Evolutionary conservation across 2,888 invertebrate species (phyloP).

Genomic region (Petrolisthes manimaculis): DNA sequence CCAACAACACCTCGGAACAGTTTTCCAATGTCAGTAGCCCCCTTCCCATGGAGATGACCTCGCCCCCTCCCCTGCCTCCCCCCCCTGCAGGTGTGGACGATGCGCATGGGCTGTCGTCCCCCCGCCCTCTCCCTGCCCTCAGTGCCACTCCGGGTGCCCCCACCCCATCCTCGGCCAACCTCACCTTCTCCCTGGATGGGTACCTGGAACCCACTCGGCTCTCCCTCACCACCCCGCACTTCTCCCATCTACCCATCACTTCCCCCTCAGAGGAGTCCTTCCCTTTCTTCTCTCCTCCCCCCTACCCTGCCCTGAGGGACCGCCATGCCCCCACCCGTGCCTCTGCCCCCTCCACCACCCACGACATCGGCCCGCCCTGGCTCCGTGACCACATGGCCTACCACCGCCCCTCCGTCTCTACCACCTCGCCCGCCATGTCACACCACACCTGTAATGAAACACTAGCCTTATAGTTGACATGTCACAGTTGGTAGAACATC

Average conservation of each 20-base stretch:
- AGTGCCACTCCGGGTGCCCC: slow-evolving; percentile 73
- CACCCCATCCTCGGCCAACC: slow-evolving; percentile 86
- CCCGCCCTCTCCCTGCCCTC: slow-evolving; percentile 55
- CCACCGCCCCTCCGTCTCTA: slow-evolving; percentile 82
- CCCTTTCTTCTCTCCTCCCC: slow-evolving; percentile 87
- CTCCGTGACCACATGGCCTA: slow-evolving; percentile 71
- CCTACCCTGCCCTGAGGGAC: slow-evolving; percentile 73
- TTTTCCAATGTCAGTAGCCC: slow-evolving; percentile 70
- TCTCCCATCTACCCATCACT: slow-evolving; percentile 70
- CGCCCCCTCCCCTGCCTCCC: slow-evolving; percentile 66
- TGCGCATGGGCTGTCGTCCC: slow-evolving; percentile 53
- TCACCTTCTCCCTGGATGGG: slow-evolving; percentile 87
- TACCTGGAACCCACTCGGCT: slow-evolving; percentile 79
- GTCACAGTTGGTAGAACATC: too few species aligned
- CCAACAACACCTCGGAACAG: slow-evolving; percentile 65
- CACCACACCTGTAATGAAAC: slow-evolving; percentile 88
- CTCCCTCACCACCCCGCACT: slow-evolving; percentile 70
- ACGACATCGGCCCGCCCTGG: slow-evolving; percentile 72
- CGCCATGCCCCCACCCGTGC: slow-evolving; percentile 67
- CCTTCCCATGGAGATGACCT: slow-evolving; percentile 73
- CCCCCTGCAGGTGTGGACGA: slow-evolving; percentile 65
- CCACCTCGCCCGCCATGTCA: slow-evolving; percentile 81
- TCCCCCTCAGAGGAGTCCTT: slow-evolving; percentile 77
- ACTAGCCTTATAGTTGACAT: too few species aligned
- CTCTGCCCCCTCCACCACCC: slow-evolving; percentile 71